Evolutionary conservation across 2,797 vertebrate species (phyloP).

Genomic region (Sphenodon punctatus): DNA sequence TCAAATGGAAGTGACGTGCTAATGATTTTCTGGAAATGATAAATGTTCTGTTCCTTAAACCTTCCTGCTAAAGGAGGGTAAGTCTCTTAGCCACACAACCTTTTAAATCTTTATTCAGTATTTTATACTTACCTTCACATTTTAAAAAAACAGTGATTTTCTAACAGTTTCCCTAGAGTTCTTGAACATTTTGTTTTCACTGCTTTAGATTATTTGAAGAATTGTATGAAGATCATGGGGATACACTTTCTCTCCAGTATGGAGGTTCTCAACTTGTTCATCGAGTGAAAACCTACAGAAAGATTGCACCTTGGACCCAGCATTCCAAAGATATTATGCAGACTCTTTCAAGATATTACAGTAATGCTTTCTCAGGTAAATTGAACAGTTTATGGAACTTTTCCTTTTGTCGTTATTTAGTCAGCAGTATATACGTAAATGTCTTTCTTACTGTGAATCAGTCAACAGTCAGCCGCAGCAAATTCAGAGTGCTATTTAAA

Average conservation of each 20-base stretch:
- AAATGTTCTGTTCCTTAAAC: not conserved
- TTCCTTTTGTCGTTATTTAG: not conserved
- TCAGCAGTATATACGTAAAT: not conserved
- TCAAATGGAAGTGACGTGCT: not conserved
- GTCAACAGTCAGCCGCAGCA: not conserved
- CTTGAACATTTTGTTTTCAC: slow-evolving; percentile 1
- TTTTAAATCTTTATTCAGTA: too few relatives aligned
- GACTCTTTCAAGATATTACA: slow-evolving; percentile 95
- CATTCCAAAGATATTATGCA: slow-evolving; percentile 99
- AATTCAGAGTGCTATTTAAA: not conserved
- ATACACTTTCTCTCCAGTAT: slow-evolving; percentile 95
- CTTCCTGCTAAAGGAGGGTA: too few relatives aligned
- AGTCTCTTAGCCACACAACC: too few relatives aligned
- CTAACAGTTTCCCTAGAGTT: slow-evolving; percentile 19
- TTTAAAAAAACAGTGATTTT: not conserved
- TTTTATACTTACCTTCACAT: not conserved
- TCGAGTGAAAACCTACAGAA: slow-evolving; percentile 96
- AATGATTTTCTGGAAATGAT: too few relatives aligned
- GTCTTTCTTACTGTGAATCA: not conserved
- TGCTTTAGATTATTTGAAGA: slow-evolving; percentile 92
- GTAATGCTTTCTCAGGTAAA: slow-evolving; percentile 96
- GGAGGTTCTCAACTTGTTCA: slow-evolving; percentile 98
- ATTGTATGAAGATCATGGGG: slow-evolving; percentile 97
- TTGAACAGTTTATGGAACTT: not conserved
- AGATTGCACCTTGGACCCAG: slow-evolving; percentile 98